These are phyloP conservation scores for Ageneiosus marmoratus DNA, from an alignment of 2,113 vertebrate species.

Conservation along the genomic window DNA sequence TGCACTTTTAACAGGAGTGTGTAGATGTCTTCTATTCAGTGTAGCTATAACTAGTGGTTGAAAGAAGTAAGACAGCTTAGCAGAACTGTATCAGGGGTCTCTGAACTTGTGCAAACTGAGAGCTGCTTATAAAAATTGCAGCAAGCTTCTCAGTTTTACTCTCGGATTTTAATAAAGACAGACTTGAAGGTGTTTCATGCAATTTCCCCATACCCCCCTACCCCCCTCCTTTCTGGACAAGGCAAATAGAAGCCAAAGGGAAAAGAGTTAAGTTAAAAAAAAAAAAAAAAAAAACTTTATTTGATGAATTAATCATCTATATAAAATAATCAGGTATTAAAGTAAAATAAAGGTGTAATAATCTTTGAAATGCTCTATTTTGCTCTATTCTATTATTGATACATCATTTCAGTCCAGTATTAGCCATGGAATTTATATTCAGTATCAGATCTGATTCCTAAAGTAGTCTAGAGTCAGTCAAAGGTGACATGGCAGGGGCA, in stretches of 20 bases:
- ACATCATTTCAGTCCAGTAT: not conserved
- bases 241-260: not conserved
- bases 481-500: not conserved
- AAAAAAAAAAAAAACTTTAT: not conserved
- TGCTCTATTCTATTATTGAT: not conserved
- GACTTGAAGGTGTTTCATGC: not conserved
- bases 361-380: not conserved
- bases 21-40: not conserved
- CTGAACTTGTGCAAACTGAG: not conserved
- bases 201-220: no score
- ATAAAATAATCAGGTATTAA: not conserved
- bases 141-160: not conserved
- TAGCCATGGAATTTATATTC: not conserved
- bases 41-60: not conserved
- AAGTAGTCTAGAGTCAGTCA: not conserved
- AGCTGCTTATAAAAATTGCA: not conserved
- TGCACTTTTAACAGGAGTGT: not conserved
- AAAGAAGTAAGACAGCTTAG: not conserved
- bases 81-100: not conserved
- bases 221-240: not conserved
- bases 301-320: not conserved
- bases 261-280: not conserved
- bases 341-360: constrained; percentile 3
- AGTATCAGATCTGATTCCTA: not conserved
- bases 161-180: not conserved